A percentile compares a stretch with the other conserved stretches of the same genome.
Conservation (phyloP, 2,888 invertebrate genomes). For the Lepidocyrtoides sp. region DNA sequence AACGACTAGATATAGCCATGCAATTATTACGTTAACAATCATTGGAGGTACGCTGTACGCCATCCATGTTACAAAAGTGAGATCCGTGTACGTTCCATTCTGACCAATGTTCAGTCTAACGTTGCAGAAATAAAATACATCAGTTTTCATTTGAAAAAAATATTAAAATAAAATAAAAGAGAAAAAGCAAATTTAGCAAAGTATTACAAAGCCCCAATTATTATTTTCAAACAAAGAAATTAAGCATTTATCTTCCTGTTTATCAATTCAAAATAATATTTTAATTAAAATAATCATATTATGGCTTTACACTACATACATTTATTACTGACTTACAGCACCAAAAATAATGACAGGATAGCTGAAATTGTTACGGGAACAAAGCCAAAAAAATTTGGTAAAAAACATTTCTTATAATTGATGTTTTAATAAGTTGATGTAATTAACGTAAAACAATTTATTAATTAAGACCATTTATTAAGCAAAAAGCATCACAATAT, state of each 20-base stretch:
- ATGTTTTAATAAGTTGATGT: not conserved
- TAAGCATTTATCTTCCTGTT: not conserved
- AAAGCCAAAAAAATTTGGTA: too few relatives aligned
- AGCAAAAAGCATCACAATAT: not conserved
- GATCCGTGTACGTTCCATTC: slow-evolving; percentile 83
- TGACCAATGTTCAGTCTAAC: slow-evolving; percentile 80
- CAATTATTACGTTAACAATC: slow-evolving; percentile 80
- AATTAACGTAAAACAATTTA: slow-evolving; percentile 22
- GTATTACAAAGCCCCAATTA: not conserved
- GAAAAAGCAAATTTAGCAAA: not conserved
- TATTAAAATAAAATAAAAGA: not conserved
- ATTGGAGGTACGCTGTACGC: slow-evolving; percentile 84
- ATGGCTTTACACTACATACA: too few relatives aligned
- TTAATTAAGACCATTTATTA: not conserved
- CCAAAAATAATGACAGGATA: not conserved
- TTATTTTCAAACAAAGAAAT: not conserved
- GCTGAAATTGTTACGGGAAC: not conserved
- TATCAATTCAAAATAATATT: not conserved
- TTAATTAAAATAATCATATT: not conserved
- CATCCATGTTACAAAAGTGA: slow-evolving; percentile 85
- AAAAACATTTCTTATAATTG: too few relatives aligned
- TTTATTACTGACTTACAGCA: too few relatives aligned
- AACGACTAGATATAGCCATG: slow-evolving; percentile 82
- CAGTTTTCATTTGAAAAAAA: not conserved
- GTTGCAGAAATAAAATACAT: not conserved